Evolutionary conservation across 2,113 vertebrate species (phyloP).

Genomic region (Toxotes jaculatrix): DNA sequence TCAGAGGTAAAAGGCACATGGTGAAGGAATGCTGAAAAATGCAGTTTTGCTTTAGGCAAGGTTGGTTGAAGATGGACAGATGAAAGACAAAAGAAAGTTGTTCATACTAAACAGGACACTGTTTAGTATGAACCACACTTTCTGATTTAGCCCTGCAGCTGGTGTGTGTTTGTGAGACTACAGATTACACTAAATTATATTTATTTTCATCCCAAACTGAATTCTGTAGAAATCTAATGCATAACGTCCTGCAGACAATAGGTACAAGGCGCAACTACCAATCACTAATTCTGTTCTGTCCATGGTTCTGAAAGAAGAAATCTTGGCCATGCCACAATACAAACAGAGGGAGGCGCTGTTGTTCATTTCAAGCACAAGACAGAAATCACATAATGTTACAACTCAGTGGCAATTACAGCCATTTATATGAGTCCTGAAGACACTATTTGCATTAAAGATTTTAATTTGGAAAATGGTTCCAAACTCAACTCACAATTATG

Average conservation of each 20-base stretch:
- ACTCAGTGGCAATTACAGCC: neutral
- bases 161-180: neutral
- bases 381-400: neutral
- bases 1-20: constrained; percentile 1
- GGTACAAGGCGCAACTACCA: neutral
- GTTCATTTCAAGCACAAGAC: constrained; percentile 29
- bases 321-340: neutral
- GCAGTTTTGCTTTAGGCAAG: constrained; percentile 25
- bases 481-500: neutral
- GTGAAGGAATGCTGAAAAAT: constrained; percentile 24
- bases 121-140: neutral
- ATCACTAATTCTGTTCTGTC: constrained; percentile 30
- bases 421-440: constrained; percentile 1
- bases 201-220: neutral
- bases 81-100: constrained; percentile 31
- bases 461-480: neutral
- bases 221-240: neutral
- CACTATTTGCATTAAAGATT: neutral
- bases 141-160: constrained; percentile 5
- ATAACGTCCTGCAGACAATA: neutral
- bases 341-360: constrained; percentile 77
- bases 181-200: neutral
- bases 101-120: neutral
- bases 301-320: constrained; percentile 57
- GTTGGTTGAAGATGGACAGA: constrained; percentile 25